phyloP scores from a whole-genome alignment of 2,888 invertebrate genomes.

The Temnothorax ravouxi region DNA sequence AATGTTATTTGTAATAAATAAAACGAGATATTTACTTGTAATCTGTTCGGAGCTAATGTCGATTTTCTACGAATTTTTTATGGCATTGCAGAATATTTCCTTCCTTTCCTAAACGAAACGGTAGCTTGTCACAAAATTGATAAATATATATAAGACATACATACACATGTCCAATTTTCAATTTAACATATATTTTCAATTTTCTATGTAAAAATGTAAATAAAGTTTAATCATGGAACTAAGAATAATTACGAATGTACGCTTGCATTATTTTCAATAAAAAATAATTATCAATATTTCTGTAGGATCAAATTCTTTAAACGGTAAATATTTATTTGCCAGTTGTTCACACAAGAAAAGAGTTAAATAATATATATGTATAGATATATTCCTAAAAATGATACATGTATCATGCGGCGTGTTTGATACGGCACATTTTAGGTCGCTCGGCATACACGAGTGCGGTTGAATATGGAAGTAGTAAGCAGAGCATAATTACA shows the following conservation, averaged over 20 bases:
- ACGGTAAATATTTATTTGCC: background rate
- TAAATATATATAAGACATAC: too few relatives aligned
- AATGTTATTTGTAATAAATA: background rate
- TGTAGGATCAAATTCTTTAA: background rate
- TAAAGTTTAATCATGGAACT: background rate
- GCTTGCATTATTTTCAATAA: background rate
- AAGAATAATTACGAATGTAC: background rate
- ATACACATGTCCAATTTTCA: too few relatives aligned
- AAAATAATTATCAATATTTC: conserved; percentile 20
- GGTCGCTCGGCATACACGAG: conserved; percentile 41
- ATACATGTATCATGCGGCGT: background rate
- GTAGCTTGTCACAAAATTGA: background rate
- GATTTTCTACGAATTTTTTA: background rate
- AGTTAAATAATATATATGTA: background rate
- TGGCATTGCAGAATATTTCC: background rate
- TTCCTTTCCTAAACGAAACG: background rate
- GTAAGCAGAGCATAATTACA: conserved; percentile 58
- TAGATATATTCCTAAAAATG: conserved; percentile 13
- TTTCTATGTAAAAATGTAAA: background rate
- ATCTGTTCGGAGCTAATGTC: background rate
- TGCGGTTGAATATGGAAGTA: conserved; percentile 56
- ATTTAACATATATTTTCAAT: background rate
- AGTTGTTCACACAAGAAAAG: background rate
- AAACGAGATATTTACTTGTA: background rate
- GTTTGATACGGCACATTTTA: conserved; percentile 49